phyloP scores from a whole-genome alignment of 1,140 invertebrate species.

The Drosophila serrata region DNA sequence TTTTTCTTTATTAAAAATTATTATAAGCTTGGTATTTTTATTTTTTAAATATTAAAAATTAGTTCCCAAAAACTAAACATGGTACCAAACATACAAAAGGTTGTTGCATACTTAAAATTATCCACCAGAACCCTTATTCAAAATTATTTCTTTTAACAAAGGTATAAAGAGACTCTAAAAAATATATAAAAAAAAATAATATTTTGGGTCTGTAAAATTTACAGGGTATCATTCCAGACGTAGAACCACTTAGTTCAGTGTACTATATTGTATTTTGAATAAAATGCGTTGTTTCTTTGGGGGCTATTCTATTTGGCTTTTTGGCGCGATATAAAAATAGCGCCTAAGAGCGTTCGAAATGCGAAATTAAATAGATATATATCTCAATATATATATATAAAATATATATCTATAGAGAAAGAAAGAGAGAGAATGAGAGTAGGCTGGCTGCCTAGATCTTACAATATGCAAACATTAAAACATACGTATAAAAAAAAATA shows the following conservation, averaged over 20 bases:
- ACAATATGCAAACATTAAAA: constrained; percentile 54
- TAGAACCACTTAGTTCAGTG: neutral
- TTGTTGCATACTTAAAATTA: no score
- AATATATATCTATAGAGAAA: neutral
- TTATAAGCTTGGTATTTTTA: neutral
- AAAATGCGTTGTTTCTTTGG: constrained; percentile 43
- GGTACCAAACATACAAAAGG: no score
- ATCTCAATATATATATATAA: neutral
- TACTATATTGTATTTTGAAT: neutral
- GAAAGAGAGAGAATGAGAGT: neutral
- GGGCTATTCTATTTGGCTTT: constrained; percentile 20
- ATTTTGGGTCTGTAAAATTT: neutral
- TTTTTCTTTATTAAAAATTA: neutral
- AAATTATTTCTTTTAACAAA: no score
- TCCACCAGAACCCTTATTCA: no score
- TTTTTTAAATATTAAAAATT: neutral
- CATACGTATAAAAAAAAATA: constrained; percentile 32
- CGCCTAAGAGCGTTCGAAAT: constrained; percentile 45
- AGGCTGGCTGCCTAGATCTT: constrained; percentile 14
- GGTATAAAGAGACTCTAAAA: neutral
- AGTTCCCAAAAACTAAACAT: no score
- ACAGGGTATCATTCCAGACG: neutral
- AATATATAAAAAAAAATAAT: neutral
- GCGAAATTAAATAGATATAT: constrained; percentile 68
- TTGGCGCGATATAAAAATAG: constrained; percentile 43